Evolutionary conservation across 2,797 vertebrate species (phyloP).

Genomic region (Trachurus trachurus): DNA sequence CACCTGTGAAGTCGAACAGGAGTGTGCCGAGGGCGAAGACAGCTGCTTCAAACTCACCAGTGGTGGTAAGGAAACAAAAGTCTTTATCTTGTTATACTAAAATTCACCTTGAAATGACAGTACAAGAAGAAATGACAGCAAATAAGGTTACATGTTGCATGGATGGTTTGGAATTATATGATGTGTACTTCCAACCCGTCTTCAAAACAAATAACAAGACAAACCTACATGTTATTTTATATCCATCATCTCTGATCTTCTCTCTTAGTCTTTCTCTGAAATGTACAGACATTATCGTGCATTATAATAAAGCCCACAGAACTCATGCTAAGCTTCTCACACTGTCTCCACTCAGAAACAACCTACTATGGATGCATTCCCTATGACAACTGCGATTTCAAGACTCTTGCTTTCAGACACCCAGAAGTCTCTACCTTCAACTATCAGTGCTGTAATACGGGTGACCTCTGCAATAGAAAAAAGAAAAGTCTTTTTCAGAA

Average conservation of each 20-base stretch:
- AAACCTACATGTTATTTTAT: neutral
- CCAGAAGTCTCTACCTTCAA: neutral
- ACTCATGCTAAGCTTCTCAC: neutral
- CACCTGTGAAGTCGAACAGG: conserved; percentile 15
- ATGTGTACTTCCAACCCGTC: neutral
- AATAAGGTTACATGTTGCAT: neutral
- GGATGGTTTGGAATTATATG: neutral
- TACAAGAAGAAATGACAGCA: neutral
- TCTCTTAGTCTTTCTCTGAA: neutral
- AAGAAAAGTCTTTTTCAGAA: neutral
- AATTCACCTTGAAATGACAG: neutral
- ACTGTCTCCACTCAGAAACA: conserved; percentile 2
- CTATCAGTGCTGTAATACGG: conserved; percentile 56
- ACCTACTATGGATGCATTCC: conserved; percentile 39
- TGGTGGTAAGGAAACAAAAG: conserved; percentile 29
- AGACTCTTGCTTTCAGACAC: conserved; percentile 36
- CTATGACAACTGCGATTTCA: conserved; percentile 44
- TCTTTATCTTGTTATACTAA: neutral
- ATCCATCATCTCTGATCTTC: neutral
- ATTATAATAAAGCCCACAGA: neutral
- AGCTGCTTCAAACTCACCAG: conserved; percentile 64
- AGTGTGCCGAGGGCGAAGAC: conserved; percentile 42
- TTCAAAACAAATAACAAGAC: neutral
- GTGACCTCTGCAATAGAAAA: conserved; percentile 47
- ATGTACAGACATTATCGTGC: neutral